These are phyloP conservation scores for Haliclona indistincta DNA, from an alignment of 37 sponge, comb jelly and placozoan genomes.

Conservation along the genomic window DNA sequence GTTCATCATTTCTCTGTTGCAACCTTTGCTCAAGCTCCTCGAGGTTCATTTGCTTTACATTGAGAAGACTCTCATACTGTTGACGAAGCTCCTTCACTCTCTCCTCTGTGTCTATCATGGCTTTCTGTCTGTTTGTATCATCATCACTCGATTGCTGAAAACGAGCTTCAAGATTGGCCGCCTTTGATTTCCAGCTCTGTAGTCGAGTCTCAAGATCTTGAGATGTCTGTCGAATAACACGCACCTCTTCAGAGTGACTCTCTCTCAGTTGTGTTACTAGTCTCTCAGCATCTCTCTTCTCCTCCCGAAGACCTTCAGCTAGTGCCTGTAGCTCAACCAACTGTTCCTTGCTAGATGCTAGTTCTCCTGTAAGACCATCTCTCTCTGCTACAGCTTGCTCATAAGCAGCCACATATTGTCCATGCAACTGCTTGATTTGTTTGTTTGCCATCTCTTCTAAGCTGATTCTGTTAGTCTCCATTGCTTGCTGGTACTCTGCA, in stretches of 20 bases:
- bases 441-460: slow-evolving; percentile 62
- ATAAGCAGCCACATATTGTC: slow-evolving; percentile 46
- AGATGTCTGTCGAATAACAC: slow-evolving; percentile 1
- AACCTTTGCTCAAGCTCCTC: not conserved
- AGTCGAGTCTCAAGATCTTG: slow-evolving; percentile 20
- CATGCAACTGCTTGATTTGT: slow-evolving; percentile 50
- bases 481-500: slow-evolving; percentile 16
- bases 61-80: slow-evolving; percentile 21
- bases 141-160: not conserved
- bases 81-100: slow-evolving; percentile 1
- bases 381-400: not conserved
- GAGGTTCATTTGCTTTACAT: too few species aligned
- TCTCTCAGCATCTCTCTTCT: slow-evolving; percentile 18
- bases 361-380: not conserved
- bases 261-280: not conserved
- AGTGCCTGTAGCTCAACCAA: not conserved
- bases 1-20: not conserved
- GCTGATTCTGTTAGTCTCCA: slow-evolving; percentile 25
- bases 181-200: slow-evolving; percentile 50
- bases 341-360: not conserved
- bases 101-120: not conserved
- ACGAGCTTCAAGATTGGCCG: slow-evolving; percentile 38
- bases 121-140: not conserved
- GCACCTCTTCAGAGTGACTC: slow-evolving; percentile 30
- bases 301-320: not conserved